Base-by-base conservation (phyloP, 1,140 invertebrate genomes). In the Orius laevigatus region DNA sequence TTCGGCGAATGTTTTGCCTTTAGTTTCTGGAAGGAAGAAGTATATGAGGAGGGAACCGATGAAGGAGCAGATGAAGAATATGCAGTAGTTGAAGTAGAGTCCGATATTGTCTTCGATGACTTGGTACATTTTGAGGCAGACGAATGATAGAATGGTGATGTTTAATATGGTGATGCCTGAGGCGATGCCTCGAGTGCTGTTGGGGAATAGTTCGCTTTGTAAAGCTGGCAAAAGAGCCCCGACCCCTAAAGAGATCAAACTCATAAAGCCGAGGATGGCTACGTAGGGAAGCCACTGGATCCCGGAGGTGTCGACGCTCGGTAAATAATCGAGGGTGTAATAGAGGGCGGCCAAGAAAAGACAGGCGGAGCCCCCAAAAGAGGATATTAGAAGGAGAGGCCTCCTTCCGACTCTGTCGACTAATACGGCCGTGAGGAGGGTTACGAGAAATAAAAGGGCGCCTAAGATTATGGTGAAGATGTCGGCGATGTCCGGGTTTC, bases 11-110 rank as follows among this genome's bases (percentile, higher is more conserved):
- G 73, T 76, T 63, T 82, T 79, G 5, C 80, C 80, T 65, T 86
- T 88, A 0, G 86, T 90, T 65, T 90, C 85, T 0, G 84, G 84
- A 11, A 90, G 70, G 48, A 78, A 68, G 42, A 66, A 66, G 18
- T 79, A 64, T 0, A 74, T 70, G 56, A 79, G 80, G 1, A 53
- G 14, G 11, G 47, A 41, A 16, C 81, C 73, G 0, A 74, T 18
- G 5, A 78, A 63, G 39, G 80, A 82, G 60, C 75, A 76, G 1
- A 69, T 68, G 6, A 77, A 69, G 61, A 93, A 93, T 14, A 88
- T 66, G 70, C 79, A 85, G 66, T 87, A 92, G 3, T 79, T 78
- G 3, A 71, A 72, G 56, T 80, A 75, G 34, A 72, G 71, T 5
- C 79, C 79, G 5, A 87, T 65, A 0, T 66, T 61, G 0, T 65